These are phyloP conservation scores for Sphenodon punctatus DNA, from an alignment of 2,797 vertebrate genomes.

Conservation along the genomic window DNA sequence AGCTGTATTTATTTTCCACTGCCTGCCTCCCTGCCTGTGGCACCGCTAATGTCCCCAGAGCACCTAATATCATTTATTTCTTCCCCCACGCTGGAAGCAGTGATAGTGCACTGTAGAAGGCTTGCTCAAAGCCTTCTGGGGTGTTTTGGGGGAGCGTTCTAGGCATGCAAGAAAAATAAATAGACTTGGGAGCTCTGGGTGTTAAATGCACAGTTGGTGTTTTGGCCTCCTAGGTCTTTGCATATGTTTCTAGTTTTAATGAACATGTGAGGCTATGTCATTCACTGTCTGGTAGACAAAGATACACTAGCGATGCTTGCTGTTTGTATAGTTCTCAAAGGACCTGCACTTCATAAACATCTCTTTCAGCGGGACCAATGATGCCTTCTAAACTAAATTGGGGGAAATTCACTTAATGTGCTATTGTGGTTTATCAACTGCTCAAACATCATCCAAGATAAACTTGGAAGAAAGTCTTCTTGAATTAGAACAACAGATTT, in stretches of 20 bases:
- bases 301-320: conserved; percentile 10
- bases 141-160: neutral
- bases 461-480: neutral
- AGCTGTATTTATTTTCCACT: conserved; percentile 65
- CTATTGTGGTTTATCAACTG: neutral
- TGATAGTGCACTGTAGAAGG: conserved; percentile 55
- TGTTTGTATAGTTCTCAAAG: conserved; percentile 25
- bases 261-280: conserved; percentile 19
- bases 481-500: too few relatives aligned
- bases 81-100: conserved; percentile 53
- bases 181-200: neutral
- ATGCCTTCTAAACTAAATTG: neutral
- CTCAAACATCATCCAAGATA: neutral
- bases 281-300: conserved; percentile 32
- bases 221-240: conserved; percentile 21
- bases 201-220: conserved; percentile 17
- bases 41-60: conserved; percentile 58
- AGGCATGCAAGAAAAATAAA: conserved; percentile 49
- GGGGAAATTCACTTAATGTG: neutral
- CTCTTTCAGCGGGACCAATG: neutral
- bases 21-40: conserved; percentile 55
- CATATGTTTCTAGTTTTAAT: conserved; percentile 32
- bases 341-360: conserved; percentile 30
- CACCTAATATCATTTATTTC: conserved; percentile 63
- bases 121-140: conserved; percentile 50